phyloP scores from a whole-genome alignment of 1,140 invertebrate genomes.

The Ladona fulva region DNA sequence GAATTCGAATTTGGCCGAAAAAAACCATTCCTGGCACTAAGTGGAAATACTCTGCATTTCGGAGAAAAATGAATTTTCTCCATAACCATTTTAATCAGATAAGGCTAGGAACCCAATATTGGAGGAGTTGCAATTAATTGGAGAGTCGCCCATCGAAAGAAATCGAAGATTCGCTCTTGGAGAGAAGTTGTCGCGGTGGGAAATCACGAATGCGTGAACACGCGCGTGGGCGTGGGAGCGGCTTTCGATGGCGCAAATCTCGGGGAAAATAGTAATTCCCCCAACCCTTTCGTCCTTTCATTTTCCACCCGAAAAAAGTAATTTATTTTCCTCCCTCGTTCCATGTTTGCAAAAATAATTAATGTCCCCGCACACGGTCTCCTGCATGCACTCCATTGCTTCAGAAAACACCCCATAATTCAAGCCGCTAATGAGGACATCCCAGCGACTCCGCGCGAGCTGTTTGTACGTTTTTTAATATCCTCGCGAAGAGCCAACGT shows the following conservation, averaged over 20 bases:
- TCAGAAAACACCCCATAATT: background rate
- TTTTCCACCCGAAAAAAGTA: background rate
- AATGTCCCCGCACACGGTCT: background rate
- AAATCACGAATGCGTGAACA: background rate
- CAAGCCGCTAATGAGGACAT: background rate
- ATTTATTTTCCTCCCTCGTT: background rate
- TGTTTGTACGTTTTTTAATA: too few relatives aligned
- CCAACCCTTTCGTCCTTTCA: background rate
- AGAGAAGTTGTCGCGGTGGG: background rate
- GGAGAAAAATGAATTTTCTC: too few relatives aligned
- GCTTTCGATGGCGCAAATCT: background rate
- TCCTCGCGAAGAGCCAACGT: too few relatives aligned
- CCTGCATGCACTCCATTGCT: background rate
- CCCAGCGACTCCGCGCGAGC: background rate
- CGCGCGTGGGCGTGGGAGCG: background rate
- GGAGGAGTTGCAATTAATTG: too few relatives aligned
- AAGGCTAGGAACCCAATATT: too few relatives aligned
- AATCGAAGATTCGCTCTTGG: too few relatives aligned
- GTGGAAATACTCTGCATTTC: too few relatives aligned
- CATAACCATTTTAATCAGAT: too few relatives aligned
- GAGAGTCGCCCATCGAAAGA: too few relatives aligned
- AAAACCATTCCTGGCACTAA: too few relatives aligned
- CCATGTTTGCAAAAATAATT: background rate
- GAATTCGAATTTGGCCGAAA: too few relatives aligned
- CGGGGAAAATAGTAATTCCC: background rate